Base-by-base conservation (phyloP, 2,888 invertebrate genomes). In the Caenorhabditis becei region DNA sequence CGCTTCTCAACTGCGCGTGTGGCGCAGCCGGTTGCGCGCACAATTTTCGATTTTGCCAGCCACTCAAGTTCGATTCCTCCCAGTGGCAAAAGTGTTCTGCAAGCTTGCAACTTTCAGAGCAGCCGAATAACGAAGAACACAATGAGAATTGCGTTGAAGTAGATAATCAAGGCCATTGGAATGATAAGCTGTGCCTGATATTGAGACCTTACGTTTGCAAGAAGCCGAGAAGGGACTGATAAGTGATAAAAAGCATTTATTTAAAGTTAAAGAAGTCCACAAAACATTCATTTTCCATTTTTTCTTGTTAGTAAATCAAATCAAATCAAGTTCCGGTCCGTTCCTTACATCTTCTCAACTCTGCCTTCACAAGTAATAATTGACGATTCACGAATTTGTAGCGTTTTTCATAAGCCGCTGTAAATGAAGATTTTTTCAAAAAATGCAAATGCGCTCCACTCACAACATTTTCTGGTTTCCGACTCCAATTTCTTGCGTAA, bases 71-170 rank as follows among this genome's bases (percentile, higher is more conserved):
- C n/a, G n/a, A n/a, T n/a, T n/a, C n/a, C n/a, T n/a, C n/a, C n/a
- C n/a, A n/a, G n/a, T n/a, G n/a, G n/a, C 32, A 32, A 32, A 32
- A 32, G 32, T 7, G 32, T n/a, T n/a, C n/a, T n/a, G n/a, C 35
- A 35, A 35, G 35, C 35, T 35, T 5, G 35, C 35, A 10, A 35
- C 5, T 77, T 80, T 8, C 49, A 83, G 87, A 85, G 1, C 85
- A 87, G 61, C 87, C 87, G 3, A 85, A 87, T 65, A 87, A 87
- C 63, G 74, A 75, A 41, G 80, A 82, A 41, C 86, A 87, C 77
- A 87, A 87, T 53, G 87, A 87, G 69, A 87, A 87, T 58, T 87
- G 87, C 63, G 83, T 85, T 2, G 83, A 83, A 65, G 63, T 86
- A 49, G 75, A 70, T 10, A 51, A 58, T 10, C 69, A 61, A 0